Base-by-base conservation (phyloP, 2,797 vertebrate genomes). In the Gambusia yucatana region DNA sequence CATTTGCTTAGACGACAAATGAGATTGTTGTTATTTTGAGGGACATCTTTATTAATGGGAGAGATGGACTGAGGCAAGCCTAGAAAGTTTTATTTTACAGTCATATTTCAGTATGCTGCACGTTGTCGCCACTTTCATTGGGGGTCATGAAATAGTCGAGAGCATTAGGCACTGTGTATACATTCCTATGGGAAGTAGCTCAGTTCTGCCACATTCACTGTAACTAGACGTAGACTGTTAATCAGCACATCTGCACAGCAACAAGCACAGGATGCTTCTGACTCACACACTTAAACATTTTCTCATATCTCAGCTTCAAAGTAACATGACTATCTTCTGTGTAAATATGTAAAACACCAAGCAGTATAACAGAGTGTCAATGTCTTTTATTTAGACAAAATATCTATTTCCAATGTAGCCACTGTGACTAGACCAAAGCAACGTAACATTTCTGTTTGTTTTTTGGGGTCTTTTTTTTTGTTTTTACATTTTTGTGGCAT, bases 371-470 rank as follows among this genome's bases (percentile, higher is more conserved):
- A 91, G 50, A 52, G 88, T 92, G 91, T 89, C 89, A 88, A 91
- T 91, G 89, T 94, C 91, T 93, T 94, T 94, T 94, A 93, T 92
- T 91, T 86, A 92, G 90, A 88, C 91, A 91, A 91, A 87, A 83
- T 91, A 93, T 94, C 84, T 94, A 92, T 95, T 89, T 92, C 84
- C 91, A 89, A 95, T 94, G 84, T 96, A 95, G 94, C 92, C 95
- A 96, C 96, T 95, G 92, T 94, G 92, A 94, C 96, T 95, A 97
- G 97, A 98, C 98, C 97, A 98, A 98, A 99, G 97, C 96, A 96
- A 96, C 92, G 92, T 94, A 95, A 96, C 89, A 96, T 81, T 55
- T 89, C 87, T 90, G n/a, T 88, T 84, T 86, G 89, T 87, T 78
- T 90, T 33, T 88, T 83, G 36, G 36, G 2, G 3, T 87, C 30